Evolutionary conservation across 1,140 invertebrate species (phyloP).

Genomic region (Drosophila sproati): DNA sequence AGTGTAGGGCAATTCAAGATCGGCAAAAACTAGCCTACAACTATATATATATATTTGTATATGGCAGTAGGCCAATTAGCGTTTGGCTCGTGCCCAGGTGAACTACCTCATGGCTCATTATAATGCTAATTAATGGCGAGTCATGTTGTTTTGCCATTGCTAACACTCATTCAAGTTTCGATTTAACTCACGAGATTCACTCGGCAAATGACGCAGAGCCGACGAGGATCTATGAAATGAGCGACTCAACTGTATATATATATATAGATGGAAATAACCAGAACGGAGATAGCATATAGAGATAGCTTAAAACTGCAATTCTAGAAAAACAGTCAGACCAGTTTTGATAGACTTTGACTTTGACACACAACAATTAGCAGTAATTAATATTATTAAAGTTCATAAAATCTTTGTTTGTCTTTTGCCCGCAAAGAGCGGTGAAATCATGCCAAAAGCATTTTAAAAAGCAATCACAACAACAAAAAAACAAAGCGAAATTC

Average conservation of each 20-base stretch:
- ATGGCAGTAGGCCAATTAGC: conserved; percentile 53
- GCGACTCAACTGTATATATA: not conserved
- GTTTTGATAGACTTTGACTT: conserved; percentile 48
- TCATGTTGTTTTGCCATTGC: conserved; percentile 45
- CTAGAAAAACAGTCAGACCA: not conserved
- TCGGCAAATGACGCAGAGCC: conserved; percentile 35
- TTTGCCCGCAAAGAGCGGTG: conserved; percentile 31
- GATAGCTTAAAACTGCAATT: not conserved
- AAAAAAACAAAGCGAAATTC: conserved; percentile 43
- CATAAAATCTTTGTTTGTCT: conserved; percentile 7
- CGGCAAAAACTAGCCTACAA: conserved; percentile 36
- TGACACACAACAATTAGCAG: conserved; percentile 21
- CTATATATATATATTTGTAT: conserved; percentile 18
- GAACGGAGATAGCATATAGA: conserved; percentile 15
- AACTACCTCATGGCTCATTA: conserved; percentile 72
- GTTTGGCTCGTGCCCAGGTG: conserved; percentile 76
- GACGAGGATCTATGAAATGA: conserved; percentile 49
- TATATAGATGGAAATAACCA: conserved; percentile 1
- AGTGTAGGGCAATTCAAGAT: conserved; percentile 69
- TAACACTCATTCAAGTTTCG: conserved; percentile 54
- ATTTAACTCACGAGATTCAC: conserved; percentile 25
- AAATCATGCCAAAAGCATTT: conserved; percentile 71
- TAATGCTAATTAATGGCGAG: conserved; percentile 72
- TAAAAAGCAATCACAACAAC: conserved; percentile 33
- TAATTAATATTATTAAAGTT: conserved; percentile 23